phyloP scores from a whole-genome alignment of 2,113 vertebrate genomes.

The Sminthopsis crassicaudata region DNA sequence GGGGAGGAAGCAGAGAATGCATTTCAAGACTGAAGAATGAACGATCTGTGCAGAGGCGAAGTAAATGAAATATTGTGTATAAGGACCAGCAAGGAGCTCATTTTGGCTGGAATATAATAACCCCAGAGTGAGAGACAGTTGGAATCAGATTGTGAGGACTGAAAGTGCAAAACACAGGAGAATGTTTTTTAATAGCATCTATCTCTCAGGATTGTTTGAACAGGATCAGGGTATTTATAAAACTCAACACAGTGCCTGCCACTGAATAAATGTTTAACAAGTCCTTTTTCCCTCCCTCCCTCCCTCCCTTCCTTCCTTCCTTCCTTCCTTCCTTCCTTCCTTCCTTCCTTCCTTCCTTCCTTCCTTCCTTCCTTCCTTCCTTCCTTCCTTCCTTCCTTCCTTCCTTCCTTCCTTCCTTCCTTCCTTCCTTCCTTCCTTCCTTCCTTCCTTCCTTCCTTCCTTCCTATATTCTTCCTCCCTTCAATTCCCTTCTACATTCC shows the following conservation, averaged over 20 bases:
- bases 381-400: too few species aligned
- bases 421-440: too few species aligned
- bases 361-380: too few species aligned
- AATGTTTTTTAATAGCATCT: background rate
- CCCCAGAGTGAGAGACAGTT: background rate
- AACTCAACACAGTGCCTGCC: background rate
- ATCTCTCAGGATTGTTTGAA: background rate
- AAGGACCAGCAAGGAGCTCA: background rate
- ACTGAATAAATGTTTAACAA: background rate
- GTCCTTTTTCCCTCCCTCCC: too few species aligned
- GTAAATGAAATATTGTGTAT: background rate
- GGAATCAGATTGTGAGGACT: background rate
- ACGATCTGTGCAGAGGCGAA: background rate
- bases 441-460: background rate
- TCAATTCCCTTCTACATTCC: slow-evolving; percentile 35
- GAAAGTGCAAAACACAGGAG: background rate
- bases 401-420: too few species aligned
- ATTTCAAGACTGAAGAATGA: background rate
- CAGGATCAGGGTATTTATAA: background rate
- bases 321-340: too few species aligned
- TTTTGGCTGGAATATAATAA: background rate
- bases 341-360: too few species aligned
- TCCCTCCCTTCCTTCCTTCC: too few species aligned
- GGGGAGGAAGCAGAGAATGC: background rate
- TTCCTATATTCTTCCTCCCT: background rate